Evolutionary conservation across 2,888 invertebrate species (phyloP), one percentile per base, ranked within the genome.

Genomic region (Parochlus steinenii): DNA sequence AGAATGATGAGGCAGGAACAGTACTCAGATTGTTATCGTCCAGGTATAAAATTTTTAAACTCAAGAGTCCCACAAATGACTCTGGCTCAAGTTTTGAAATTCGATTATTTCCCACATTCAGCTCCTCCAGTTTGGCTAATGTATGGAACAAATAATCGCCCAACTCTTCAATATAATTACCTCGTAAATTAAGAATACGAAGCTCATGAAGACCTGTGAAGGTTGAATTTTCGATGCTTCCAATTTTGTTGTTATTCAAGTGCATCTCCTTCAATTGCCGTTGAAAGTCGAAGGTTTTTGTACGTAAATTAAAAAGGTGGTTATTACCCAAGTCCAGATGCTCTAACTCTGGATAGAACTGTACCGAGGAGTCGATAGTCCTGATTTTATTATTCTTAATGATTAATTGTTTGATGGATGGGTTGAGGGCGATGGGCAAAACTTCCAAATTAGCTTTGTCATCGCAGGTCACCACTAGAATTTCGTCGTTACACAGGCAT

Each of bases 401-500:
- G 46, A 83, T 78, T 48, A 87, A 69, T 36, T 83, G 69, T 53
- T 82, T 81, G 42, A 87, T 83, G 48, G 82, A 80, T 25, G 92
- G 92, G 62, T 90, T 90, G 42, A 90, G 64, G 3, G 86, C 82
- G 49, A 89, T 89, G 41, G 89, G 89, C 41, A 90, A 71, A 36
- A 86, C 83, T 61, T 86, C 86, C 41, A 90, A 66, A 45, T 79
- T 79, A 51, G 83, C 83, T n/a, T n/a, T n/a, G 52, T 75, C 77
- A 47, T 82, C 75, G 60, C 89, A 90, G 45, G 75, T 74, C 31
- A 87, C 89, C 39, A 81, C 78, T 44, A 83, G 71, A 7, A 79
- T 85, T 44, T 85, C 85, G 52, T 90, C 89, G 61, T 89, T 81
- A 63, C 90, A 90, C 54, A 66, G 71, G 61, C 90, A 90, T 45